These are phyloP conservation scores for Galerucella pusilla DNA, from an alignment of 2,888 invertebrate genomes.

Conservation along the genomic window DNA sequence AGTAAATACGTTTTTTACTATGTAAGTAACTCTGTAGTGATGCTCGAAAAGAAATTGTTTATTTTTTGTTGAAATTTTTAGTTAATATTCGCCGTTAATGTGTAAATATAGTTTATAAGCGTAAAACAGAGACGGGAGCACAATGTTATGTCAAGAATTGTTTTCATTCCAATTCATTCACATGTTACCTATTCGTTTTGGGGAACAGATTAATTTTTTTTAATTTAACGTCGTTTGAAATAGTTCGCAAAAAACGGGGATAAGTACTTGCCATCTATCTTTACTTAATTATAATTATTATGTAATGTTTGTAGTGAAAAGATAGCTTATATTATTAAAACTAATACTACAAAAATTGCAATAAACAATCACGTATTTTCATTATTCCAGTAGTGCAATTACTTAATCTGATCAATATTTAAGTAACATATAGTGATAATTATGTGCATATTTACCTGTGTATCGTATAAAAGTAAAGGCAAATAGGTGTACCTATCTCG, in stretches of 20 bases:
- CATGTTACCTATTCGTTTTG: neutral
- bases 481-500: neutral
- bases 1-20: neutral
- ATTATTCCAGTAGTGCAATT: slow-evolving; percentile 9
- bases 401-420: neutral
- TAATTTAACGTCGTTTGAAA: neutral
- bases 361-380: slow-evolving; percentile 14
- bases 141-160: slow-evolving; percentile 1
- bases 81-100: neutral
- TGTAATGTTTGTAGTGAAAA: neutral
- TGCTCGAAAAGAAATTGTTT: neutral
- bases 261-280: slow-evolving; percentile 24
- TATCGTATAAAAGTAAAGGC: neutral
- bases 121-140: neutral
- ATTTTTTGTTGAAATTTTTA: slow-evolving; percentile 8
- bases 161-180: neutral
- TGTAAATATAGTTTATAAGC: neutral
- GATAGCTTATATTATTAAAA: neutral
- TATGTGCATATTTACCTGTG: neutral
- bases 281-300: neutral
- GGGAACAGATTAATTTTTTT: too few relatives aligned
- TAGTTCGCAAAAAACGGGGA: slow-evolving; percentile 22
- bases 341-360: slow-evolving; percentile 7
- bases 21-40: neutral
- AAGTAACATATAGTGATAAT: neutral